A percentile compares a stretch with the other conserved stretches of the same genome.
phyloP scores from a whole-genome alignment of 2,888 invertebrate genomes.

The Drosophila neotestacea region DNA sequence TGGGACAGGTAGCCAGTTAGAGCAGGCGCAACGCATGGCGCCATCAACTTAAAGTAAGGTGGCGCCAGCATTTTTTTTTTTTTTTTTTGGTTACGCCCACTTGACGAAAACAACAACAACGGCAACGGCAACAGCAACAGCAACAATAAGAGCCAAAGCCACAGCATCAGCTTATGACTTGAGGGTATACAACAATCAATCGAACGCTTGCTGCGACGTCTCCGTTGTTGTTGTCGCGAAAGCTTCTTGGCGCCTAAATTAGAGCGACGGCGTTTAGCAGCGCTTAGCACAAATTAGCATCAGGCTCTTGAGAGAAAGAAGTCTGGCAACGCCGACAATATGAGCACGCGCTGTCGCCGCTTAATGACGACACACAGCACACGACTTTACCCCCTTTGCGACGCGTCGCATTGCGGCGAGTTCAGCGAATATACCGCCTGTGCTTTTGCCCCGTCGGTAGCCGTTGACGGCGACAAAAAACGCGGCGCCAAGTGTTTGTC shows the following conservation, averaged over 20 bases:
- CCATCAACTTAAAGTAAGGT: constrained; percentile 79
- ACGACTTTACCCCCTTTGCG: constrained; percentile 17
- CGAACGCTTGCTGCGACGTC: constrained; percentile 56
- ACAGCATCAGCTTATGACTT: constrained; percentile 43
- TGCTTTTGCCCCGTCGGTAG: constrained; percentile 49
- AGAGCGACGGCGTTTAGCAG: constrained; percentile 77
- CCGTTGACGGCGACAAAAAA: constrained; percentile 76
- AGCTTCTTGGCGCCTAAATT: constrained; percentile 75
- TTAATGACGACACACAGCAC: constrained; percentile 69
- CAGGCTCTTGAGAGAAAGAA: constrained; percentile 4
- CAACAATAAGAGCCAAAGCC: constrained; percentile 35
- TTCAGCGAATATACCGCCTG: constrained; percentile 11
- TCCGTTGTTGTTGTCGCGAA: constrained; percentile 30
- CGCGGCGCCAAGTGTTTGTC: constrained; percentile 81
- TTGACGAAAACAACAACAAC: constrained; percentile 52
- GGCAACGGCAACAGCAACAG: constrained; percentile 11
- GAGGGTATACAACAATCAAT: constrained; percentile 57
- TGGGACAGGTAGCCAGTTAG: constrained; percentile 51
- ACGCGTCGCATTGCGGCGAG: constrained; percentile 1
- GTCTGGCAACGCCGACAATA: constrained; percentile 58
- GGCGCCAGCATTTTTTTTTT: constrained; percentile 79
- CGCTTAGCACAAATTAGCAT: constrained; percentile 76
- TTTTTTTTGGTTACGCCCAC: constrained; percentile 82
- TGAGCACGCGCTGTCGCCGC: constrained; percentile 65
- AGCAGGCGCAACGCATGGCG: constrained; percentile 70